Base-by-base conservation (phyloP, 2,888 invertebrate genomes). In the Barypeithes pellucidus region DNA sequence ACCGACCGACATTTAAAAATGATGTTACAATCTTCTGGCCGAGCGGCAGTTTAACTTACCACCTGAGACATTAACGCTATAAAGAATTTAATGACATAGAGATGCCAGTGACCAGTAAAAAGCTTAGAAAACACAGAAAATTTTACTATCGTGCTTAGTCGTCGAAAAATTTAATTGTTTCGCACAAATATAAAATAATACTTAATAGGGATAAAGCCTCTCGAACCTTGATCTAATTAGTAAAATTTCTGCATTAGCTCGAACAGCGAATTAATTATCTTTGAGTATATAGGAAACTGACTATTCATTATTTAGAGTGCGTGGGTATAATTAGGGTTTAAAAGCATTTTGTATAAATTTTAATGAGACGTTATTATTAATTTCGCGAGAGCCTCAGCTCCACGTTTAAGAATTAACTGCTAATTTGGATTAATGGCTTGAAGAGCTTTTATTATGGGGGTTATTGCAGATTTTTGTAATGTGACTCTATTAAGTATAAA, bases 321-420 rank as follows among this genome's bases (percentile, higher is more conserved):
- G 70, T 74, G 60, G 67, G 52, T 62, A 54, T 74, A 74, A 74
- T 70, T 68, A 70, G 74, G 65, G 70, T 57, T 66, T 67, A 74
- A 74, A 50, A 67, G 74, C 74, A 70, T 74, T 74, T 69, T 63
- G 70, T 74, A 67, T 70, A 70, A 68, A 74, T 70, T 74, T 74
- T 74, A 74, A 74, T 74, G 59, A 74, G 74, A 36, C 20, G 50
- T 65, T 67, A 45, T 74, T 74, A 74, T 70, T 74, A 70, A 74
- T 74, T 70, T 67, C 52, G 67, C 62, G 18, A 65, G 39, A 52
- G 63, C 47, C 62, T 50, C 43, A 47, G 33, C 20, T n/a, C n/a
- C n/a, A 50, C 65, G 66, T 67, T 67, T 54, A 66, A 61, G 67
- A 67, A 67, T 67, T 60, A 66, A 41, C 66, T 50, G 16, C 41